Percentiles rank a stretch among this genome's conserved stretches.
Conservation (phyloP, 2,113 vertebrate species). For the Apeltes quadracus region DNA sequence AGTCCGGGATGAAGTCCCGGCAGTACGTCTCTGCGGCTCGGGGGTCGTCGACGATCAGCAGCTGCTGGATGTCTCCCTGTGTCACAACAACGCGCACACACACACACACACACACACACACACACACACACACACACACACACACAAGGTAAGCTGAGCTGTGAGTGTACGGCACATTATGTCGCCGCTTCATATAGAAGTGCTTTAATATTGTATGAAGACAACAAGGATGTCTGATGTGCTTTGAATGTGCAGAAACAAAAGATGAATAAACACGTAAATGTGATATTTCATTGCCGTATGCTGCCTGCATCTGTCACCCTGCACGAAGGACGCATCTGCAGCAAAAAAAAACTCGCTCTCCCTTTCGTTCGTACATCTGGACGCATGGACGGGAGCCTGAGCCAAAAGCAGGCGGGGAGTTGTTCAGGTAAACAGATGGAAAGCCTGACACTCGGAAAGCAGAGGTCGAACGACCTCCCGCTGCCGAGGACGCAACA, state of each 20-base stretch:
- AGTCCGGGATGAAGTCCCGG: constrained; percentile 94
- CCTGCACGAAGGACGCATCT: constrained; percentile 2
- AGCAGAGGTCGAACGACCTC: constrained; percentile 36
- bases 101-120: background rate
- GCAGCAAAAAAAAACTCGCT: constrained; percentile 10
- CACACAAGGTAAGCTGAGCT: background rate
- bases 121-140: background rate
- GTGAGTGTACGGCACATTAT: background rate
- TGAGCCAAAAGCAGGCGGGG: constrained; percentile 28
- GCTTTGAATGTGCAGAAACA: background rate
- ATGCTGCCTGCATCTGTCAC: background rate
- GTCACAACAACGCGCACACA: constrained; percentile 21
- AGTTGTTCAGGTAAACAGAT: constrained; percentile 47
- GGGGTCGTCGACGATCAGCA: constrained; percentile 87
- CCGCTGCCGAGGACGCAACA: constrained; percentile 14
- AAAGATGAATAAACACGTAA: too few species aligned
- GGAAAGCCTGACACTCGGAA: constrained; percentile 49
- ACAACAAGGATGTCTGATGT: background rate
- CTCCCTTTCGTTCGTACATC: constrained; percentile 15
- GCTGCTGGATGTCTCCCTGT: constrained; percentile 96
- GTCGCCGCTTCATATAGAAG: background rate
- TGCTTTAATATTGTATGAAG: background rate
- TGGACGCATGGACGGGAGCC: constrained; percentile 17
- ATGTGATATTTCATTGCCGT: background rate
- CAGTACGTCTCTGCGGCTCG: constrained; percentile 91